phyloP scores from a whole-genome alignment of 1,140 invertebrate species.

The Drosophila busckii region DNA sequence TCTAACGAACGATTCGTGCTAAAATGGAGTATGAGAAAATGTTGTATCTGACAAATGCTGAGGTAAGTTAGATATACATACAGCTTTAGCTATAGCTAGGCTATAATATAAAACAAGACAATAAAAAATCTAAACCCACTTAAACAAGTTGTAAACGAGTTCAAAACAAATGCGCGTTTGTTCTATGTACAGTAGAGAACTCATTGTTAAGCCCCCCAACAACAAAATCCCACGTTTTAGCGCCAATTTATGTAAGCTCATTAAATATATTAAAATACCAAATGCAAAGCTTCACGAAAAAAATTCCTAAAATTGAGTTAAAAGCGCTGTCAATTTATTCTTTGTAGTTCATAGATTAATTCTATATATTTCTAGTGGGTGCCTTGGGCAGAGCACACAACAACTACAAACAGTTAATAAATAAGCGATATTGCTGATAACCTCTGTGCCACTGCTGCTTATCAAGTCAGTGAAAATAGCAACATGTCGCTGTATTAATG shows the following conservation, averaged over 20 bases:
- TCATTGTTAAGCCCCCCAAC: too few species aligned
- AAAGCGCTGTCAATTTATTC: too few species aligned
- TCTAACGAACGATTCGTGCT: conserved; percentile 11
- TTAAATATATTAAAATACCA: too few species aligned
- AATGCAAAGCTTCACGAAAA: too few species aligned
- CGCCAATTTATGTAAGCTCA: not conserved
- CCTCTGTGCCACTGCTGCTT: conserved; percentile 44
- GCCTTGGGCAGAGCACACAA: conserved; percentile 2
- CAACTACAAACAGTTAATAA: conserved; percentile 36
- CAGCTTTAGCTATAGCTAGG: conserved; percentile 1
- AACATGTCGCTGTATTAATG: conserved; percentile 9
- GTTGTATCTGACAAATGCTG: conserved; percentile 50
- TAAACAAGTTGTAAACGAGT: not conserved
- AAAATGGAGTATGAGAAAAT: conserved; percentile 75
- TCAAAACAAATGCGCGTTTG: too few species aligned
- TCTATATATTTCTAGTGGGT: conserved; percentile 11
- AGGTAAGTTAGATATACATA: conserved; percentile 46
- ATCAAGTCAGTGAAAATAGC: conserved; percentile 36
- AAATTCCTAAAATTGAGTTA: too few species aligned
- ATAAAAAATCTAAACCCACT: not conserved
- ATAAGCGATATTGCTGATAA: conserved; percentile 46
- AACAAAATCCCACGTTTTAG: too few species aligned
- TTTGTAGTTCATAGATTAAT: too few species aligned
- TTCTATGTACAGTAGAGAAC: too few species aligned
- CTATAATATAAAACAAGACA: not conserved